Percentiles rank a stretch among this genome's conserved stretches.
phyloP scores from a whole-genome alignment of 2,797 vertebrate genomes.

The Neostethus bicornis region DNA sequence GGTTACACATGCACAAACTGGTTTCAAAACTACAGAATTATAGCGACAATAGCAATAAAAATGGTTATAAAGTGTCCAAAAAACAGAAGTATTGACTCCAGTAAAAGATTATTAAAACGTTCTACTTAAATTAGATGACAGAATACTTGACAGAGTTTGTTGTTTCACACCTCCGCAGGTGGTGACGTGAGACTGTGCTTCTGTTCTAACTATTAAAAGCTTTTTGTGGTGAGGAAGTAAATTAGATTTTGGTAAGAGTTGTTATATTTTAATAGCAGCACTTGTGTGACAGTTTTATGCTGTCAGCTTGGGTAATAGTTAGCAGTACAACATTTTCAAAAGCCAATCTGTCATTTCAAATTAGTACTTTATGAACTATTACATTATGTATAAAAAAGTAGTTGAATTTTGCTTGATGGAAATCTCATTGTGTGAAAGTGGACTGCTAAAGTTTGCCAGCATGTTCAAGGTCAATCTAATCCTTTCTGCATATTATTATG shows the following conservation, averaged over 20 bases:
- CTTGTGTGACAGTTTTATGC: slow-evolving; percentile 33
- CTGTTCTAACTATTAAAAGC: slow-evolving; percentile 27
- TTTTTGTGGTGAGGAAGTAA: slow-evolving; percentile 34
- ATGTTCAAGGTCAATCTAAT: slow-evolving; percentile 9
- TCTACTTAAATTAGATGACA: no score
- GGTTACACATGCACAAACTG: no score
- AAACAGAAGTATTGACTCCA: no score
- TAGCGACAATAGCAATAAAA: no score
- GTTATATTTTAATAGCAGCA: background rate
- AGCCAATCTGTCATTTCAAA: slow-evolving; percentile 36
- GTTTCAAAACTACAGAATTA: no score
- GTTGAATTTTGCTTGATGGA: slow-evolving; percentile 30
- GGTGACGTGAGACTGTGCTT: background rate
- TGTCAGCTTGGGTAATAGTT: slow-evolving; percentile 40
- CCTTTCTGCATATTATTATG: slow-evolving; percentile 41
- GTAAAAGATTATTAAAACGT: no score
- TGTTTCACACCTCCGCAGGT: slow-evolving; percentile 10
- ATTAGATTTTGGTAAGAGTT: slow-evolving; percentile 21
- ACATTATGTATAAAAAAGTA: slow-evolving; percentile 43
- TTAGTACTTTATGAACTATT: slow-evolving; percentile 22
- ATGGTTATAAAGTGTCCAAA: no score
- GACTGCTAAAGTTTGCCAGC: slow-evolving; percentile 20
- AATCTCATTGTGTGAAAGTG: slow-evolving; percentile 16
- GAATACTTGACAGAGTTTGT: no score
- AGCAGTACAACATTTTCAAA: slow-evolving; percentile 43